Conservation (phyloP, 2,113 vertebrate species). For the Corvus cornix region DNA sequence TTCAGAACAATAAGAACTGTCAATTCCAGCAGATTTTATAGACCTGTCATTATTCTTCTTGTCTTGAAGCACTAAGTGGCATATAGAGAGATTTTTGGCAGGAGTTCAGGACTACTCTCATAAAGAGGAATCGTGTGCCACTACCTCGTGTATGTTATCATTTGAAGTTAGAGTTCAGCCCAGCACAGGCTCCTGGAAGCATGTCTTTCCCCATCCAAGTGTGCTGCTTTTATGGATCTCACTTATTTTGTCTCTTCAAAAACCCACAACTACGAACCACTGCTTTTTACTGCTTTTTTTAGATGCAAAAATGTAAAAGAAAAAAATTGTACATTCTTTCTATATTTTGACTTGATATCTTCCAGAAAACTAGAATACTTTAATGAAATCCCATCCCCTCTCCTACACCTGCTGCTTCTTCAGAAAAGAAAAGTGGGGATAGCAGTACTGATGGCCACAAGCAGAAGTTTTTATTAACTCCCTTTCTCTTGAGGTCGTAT, state of each 20-base stretch:
- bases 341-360: neutral
- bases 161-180: neutral
- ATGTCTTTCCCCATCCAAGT: neutral
- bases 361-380: neutral
- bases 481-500: neutral
- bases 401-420: neutral
- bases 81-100: conserved; percentile 42
- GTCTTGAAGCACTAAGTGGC: conserved; percentile 45
- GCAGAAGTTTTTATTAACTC: neutral
- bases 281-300: neutral
- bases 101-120: neutral
- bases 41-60: conserved; percentile 60
- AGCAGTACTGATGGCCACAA: neutral
- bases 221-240: neutral
- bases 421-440: neutral
- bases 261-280: neutral
- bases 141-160: neutral
- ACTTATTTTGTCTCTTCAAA: neutral
- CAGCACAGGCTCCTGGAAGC: neutral
- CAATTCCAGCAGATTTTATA: conserved; percentile 56
- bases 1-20: conserved; percentile 62
- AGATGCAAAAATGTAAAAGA: neutral
- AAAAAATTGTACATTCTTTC: neutral
- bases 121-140: neutral
- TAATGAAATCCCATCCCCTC: neutral